phyloP scores from a whole-genome alignment of 2,888 invertebrate genomes.

The Amphipoea lucens region DNA sequence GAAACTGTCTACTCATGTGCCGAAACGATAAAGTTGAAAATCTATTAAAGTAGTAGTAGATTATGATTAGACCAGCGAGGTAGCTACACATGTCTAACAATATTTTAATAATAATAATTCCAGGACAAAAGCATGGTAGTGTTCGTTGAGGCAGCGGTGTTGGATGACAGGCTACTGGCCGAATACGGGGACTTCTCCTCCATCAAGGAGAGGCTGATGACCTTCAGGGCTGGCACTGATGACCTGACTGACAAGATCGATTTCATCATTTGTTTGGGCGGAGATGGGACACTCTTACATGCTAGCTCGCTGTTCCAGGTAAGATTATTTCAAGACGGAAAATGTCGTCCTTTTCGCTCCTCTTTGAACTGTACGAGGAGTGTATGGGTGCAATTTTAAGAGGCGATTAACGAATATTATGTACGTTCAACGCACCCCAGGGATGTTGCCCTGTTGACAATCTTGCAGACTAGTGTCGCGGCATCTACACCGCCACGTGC shows the following conservation, averaged over 20 bases:
- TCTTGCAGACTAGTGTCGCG: neutral
- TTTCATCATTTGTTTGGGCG: slow-evolving; percentile 98
- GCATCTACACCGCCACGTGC: neutral
- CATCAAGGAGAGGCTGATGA: slow-evolving; percentile 96
- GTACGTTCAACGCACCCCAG: neutral
- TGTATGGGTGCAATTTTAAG: neutral
- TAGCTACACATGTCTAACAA: neutral
- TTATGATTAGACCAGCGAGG: neutral
- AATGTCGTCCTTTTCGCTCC: neutral
- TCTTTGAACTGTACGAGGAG: neutral
- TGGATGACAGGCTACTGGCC: slow-evolving; percentile 95
- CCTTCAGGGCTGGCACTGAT: slow-evolving; percentile 96
- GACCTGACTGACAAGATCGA: slow-evolving; percentile 99
- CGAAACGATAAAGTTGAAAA: too few relatives aligned
- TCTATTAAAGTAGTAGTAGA: too few relatives aligned
- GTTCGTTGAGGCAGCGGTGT: slow-evolving; percentile 97
- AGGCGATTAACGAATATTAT: neutral
- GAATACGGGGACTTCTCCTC: slow-evolving; percentile 94
- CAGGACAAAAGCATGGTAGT: slow-evolving; percentile 99
- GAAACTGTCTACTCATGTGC: too few relatives aligned
- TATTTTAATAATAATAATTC: slow-evolving; percentile 67
- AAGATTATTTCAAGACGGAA: neutral
- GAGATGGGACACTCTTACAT: slow-evolving; percentile 98
- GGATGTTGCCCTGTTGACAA: neutral
- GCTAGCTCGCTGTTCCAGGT: slow-evolving; percentile 95